Conservation (phyloP, 2,888 invertebrate species). For the Drosophila emarginata region DNA sequence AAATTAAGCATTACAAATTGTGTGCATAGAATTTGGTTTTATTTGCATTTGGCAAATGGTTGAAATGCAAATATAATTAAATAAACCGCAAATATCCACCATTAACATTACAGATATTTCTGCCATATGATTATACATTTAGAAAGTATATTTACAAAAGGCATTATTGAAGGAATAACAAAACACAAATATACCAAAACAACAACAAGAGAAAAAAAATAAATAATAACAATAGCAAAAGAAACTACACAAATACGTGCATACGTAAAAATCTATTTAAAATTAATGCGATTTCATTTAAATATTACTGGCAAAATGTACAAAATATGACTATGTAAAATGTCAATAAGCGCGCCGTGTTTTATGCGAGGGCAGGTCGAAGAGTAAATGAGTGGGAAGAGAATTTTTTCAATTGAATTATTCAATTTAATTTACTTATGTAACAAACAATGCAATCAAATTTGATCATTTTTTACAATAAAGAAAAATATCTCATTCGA, state of each 20-base stretch:
- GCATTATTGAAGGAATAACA: not conserved
- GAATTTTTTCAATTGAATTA: too few relatives aligned
- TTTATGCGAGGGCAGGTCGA: not conserved
- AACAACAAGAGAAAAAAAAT: not conserved
- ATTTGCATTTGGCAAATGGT: slow-evolving; percentile 26
- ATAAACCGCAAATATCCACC: slow-evolving; percentile 41
- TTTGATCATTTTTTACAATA: too few relatives aligned
- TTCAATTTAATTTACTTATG: too few relatives aligned
- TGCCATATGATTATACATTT: slow-evolving; percentile 43
- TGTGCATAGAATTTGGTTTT: slow-evolving; percentile 7
- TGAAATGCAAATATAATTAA: slow-evolving; percentile 37
- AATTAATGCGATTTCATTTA: slow-evolving; percentile 43
- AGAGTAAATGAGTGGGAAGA: not conserved
- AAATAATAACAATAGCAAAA: slow-evolving; percentile 11
- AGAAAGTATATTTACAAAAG: slow-evolving; percentile 37
- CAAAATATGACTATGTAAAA: slow-evolving; percentile 7
- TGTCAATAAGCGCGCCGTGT: not conserved
- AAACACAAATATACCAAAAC: not conserved
- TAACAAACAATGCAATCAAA: too few relatives aligned
- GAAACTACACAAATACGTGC: not conserved
- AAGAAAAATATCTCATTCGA: too few relatives aligned
- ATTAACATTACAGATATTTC: slow-evolving; percentile 39
- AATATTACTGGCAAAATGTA: slow-evolving; percentile 21
- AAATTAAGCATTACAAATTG: slow-evolving; percentile 26
- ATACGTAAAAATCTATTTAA: slow-evolving; percentile 3